phyloP scores from a whole-genome alignment of 2,888 invertebrate species.

The Lacanobia wlatinum region DNA sequence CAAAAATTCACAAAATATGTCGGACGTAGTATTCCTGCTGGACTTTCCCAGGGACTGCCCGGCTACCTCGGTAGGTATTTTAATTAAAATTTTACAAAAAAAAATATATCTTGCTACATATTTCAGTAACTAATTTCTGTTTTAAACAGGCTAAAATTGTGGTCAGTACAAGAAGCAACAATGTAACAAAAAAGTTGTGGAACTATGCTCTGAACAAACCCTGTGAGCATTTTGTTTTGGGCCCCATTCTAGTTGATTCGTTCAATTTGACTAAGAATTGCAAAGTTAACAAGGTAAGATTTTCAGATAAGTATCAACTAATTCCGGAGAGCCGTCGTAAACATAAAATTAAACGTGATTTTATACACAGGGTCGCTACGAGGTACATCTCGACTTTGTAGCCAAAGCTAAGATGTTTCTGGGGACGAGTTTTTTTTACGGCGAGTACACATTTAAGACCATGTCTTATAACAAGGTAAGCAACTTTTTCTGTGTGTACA shows the following conservation, averaged over 20 bases:
- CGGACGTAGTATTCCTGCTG: slow-evolving; percentile 76
- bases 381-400: slow-evolving; percentile 76
- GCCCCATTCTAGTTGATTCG: slow-evolving; percentile 77
- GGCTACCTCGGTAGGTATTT: slow-evolving; percentile 73
- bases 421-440: slow-evolving; percentile 83
- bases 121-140: slow-evolving; percentile 56
- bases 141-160: slow-evolving; percentile 78
- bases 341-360: slow-evolving; percentile 57
- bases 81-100: slow-evolving; percentile 39
- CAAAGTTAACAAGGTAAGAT: slow-evolving; percentile 80
- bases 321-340: slow-evolving; percentile 38
- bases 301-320: slow-evolving; percentile 43
- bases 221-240: slow-evolving; percentile 85
- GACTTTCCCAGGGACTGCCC: slow-evolving; percentile 80
- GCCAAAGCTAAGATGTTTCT: slow-evolving; percentile 77
- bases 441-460: slow-evolving; percentile 79
- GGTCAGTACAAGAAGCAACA: slow-evolving; percentile 75
- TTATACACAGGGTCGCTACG: slow-evolving; percentile 82
- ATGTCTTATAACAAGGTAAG: slow-evolving; percentile 76
- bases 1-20: slow-evolving; percentile 76
- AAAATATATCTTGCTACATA: slow-evolving; percentile 20
- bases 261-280: slow-evolving; percentile 81
- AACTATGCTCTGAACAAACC: slow-evolving; percentile 81
- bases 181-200: slow-evolving; percentile 78
- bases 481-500: slow-evolving; percentile 80